phyloP scores from a whole-genome alignment of 2,113 vertebrate genomes.

The Himantopus leucocephalus region DNA sequence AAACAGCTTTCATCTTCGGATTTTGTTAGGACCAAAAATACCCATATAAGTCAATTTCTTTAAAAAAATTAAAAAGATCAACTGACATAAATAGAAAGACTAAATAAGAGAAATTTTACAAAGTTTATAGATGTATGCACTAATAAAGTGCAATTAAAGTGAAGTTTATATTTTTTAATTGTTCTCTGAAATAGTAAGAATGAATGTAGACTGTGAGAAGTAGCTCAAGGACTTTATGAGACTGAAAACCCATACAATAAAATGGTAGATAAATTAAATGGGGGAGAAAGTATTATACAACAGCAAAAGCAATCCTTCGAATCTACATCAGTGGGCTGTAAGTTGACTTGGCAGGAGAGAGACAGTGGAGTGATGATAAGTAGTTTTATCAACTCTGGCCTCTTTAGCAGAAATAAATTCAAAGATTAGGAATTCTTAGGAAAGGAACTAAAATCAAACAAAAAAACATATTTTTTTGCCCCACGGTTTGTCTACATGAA shows the following conservation, averaged over 20 bases:
- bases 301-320: background rate
- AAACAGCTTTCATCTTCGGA: background rate
- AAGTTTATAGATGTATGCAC: background rate
- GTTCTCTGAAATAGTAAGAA: background rate
- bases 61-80: background rate
- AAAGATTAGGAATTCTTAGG: background rate
- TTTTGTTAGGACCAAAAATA: background rate
- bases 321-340: background rate
- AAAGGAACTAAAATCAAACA: background rate
- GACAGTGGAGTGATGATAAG: background rate
- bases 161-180: background rate
- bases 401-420: background rate
- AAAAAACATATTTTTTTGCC: accelerated
- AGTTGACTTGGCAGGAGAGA: background rate
- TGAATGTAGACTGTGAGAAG: background rate
- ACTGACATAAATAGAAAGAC: background rate
- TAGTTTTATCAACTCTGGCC: background rate
- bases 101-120: background rate
- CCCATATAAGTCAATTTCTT: background rate
- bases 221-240: background rate
- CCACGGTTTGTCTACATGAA: background rate
- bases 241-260: background rate
- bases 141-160: background rate
- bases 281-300: background rate
- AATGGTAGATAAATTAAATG: background rate